phyloP scores from a whole-genome alignment of 2,113 vertebrate species.

The Solea senegalensis region DNA sequence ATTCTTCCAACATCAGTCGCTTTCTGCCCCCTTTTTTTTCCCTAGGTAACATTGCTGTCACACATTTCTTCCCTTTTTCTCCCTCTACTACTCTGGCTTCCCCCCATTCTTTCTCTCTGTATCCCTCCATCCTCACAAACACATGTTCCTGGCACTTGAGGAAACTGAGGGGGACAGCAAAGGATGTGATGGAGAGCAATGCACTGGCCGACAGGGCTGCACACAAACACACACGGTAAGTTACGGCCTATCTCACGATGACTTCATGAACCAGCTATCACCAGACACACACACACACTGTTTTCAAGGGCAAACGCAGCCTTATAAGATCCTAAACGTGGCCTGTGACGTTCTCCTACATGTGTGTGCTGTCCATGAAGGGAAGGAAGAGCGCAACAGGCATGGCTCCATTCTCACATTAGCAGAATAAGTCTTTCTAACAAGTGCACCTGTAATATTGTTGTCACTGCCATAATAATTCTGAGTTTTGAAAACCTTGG shows the following conservation, averaged over 20 bases:
- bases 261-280: constrained; percentile 42
- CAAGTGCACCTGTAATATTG: background rate
- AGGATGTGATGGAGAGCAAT: constrained; percentile 20
- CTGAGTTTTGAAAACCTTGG: no score
- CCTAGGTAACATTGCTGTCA: constrained; percentile 24
- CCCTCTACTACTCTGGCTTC: constrained; percentile 7
- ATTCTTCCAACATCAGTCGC: constrained; percentile 30
- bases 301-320: constrained; percentile 35
- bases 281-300: constrained; percentile 40
- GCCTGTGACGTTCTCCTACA: constrained; percentile 3
- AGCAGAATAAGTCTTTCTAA: no score
- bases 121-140: constrained; percentile 39
- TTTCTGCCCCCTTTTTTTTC: constrained; percentile 7
- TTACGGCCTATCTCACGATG: constrained; percentile 39
- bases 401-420: background rate
- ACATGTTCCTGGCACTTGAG: constrained; percentile 53
- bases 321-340: constrained; percentile 26
- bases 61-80: background rate
- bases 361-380: constrained; percentile 8
- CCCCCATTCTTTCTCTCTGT: constrained; percentile 12
- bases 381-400: background rate
- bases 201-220: constrained; percentile 29
- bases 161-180: constrained; percentile 29
- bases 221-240: constrained; percentile 28
- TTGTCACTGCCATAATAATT: background rate